Percentiles rank a stretch among this genome's conserved stretches.
phyloP scores from a whole-genome alignment of 2,888 invertebrate species.

The Capitulum mitella region DNA sequence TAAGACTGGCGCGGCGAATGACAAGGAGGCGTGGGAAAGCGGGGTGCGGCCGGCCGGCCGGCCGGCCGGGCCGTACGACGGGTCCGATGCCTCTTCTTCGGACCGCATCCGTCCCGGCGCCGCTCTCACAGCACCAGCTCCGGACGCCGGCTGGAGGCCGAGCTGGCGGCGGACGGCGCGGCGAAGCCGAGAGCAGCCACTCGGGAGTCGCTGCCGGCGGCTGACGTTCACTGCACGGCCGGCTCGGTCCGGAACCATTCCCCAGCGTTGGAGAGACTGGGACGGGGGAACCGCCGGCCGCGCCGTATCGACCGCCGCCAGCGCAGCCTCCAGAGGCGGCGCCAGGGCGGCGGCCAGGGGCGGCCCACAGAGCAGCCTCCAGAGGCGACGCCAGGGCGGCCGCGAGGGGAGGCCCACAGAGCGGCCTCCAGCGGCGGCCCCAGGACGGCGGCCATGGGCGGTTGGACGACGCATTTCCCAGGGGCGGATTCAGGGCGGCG shows the following conservation, averaged over 20 bases:
- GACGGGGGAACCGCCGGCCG: too few species aligned
- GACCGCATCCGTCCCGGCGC: background rate
- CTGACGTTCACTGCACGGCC: too few species aligned
- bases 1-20: constrained; percentile 89
- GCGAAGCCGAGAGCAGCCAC: background rate
- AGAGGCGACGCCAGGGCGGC: background rate
- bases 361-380: background rate
- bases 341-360: background rate
- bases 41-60: too few species aligned
- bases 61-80: too few species aligned
- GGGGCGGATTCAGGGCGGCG: too few species aligned
- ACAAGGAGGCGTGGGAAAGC: constrained; percentile 70
- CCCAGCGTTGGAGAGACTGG: background rate
- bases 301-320: background rate
- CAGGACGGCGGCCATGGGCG: too few species aligned
- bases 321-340: constrained; percentile 9
- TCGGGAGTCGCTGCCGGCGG: background rate
- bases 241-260: background rate
- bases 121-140: too few species aligned
- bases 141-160: background rate
- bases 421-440: too few species aligned
- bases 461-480: too few species aligned
- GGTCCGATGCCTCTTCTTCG: too few species aligned
- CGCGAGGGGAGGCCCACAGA: background rate
- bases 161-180: background rate